A percentile compares a stretch with the other conserved stretches of the same genome.
These are phyloP conservation scores for Anthonomus grandis DNA, from an alignment of 1,140 invertebrate genomes.

Conservation along the genomic window DNA sequence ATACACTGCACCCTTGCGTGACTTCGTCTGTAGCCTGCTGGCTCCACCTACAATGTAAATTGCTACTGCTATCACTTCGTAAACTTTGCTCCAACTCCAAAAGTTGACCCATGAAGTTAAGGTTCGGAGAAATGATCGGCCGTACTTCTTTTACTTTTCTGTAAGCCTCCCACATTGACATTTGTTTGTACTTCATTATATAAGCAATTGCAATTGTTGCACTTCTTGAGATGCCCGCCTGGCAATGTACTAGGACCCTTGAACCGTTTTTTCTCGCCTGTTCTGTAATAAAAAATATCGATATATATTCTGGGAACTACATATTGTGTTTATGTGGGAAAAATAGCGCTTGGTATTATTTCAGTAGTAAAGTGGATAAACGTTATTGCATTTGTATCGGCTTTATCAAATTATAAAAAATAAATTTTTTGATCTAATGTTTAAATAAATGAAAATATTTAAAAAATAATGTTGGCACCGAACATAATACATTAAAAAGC, in stretches of 20 bases:
- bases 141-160: slow-evolving; percentile 81
- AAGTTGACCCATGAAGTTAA: slow-evolving; percentile 96
- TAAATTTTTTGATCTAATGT: no score
- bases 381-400: no score
- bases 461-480: no score
- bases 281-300: slow-evolving; percentile 64
- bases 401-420: no score
- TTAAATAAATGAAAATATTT: no score
- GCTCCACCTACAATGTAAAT: slow-evolving; percentile 56
- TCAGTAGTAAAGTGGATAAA: no score
- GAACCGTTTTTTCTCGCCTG: slow-evolving; percentile 73
- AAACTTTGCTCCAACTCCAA: slow-evolving; percentile 79
- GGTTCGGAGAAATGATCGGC: slow-evolving; percentile 91
- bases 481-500: no score
- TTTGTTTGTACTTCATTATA: slow-evolving; percentile 83
- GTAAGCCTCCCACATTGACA: slow-evolving; percentile 88
- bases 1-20: slow-evolving; percentile 55
- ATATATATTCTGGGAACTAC: background rate
- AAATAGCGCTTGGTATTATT: no score
- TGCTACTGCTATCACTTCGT: slow-evolving; percentile 52
- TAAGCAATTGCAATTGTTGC: slow-evolving; percentile 94
- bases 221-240: slow-evolving; percentile 91
- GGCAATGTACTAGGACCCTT: slow-evolving; percentile 90
- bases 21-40: slow-evolving; percentile 54
- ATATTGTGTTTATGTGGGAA: no score